These are phyloP conservation scores for Pangasius djambal DNA, from an alignment of 2,797 vertebrate species.

Conservation along the genomic window DNA sequence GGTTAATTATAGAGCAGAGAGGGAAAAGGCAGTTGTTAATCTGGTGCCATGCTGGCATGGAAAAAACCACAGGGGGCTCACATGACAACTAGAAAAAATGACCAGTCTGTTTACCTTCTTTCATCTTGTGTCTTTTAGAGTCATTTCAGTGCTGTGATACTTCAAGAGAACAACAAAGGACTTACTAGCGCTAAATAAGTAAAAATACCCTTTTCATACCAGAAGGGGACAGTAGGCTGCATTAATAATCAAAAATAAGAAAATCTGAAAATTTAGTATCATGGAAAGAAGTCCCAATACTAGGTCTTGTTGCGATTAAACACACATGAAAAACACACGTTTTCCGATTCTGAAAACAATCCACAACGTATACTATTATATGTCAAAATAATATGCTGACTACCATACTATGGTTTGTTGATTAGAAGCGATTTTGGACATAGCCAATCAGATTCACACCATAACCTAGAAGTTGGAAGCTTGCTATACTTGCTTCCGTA, in stretches of 20 bases:
- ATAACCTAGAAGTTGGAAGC: background rate
- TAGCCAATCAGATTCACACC: background rate
- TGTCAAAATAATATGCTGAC: background rate
- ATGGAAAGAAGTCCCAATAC: background rate
- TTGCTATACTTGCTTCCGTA: background rate
- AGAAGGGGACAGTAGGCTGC: background rate
- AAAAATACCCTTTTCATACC: background rate
- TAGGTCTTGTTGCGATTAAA: background rate
- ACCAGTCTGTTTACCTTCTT: constrained; percentile 23
- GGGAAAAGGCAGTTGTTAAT: constrained; percentile 47
- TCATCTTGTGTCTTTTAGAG: background rate
- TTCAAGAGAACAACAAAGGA: background rate
- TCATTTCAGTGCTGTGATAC: background rate
- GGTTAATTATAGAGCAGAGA: constrained; percentile 54
- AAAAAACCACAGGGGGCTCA: constrained; percentile 26
- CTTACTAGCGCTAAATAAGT: background rate
- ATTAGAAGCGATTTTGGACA: background rate
- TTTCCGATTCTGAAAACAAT: too few species aligned
- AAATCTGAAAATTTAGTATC: background rate
- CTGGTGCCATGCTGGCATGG: constrained; percentile 41
- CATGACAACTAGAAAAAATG: constrained; percentile 25
- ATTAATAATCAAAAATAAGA: background rate
- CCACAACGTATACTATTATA: background rate
- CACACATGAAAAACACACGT: background rate
- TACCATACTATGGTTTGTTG: background rate